Base-by-base conservation (phyloP, 2,797 vertebrate species). In the Alexandromys oeconomus region DNA sequence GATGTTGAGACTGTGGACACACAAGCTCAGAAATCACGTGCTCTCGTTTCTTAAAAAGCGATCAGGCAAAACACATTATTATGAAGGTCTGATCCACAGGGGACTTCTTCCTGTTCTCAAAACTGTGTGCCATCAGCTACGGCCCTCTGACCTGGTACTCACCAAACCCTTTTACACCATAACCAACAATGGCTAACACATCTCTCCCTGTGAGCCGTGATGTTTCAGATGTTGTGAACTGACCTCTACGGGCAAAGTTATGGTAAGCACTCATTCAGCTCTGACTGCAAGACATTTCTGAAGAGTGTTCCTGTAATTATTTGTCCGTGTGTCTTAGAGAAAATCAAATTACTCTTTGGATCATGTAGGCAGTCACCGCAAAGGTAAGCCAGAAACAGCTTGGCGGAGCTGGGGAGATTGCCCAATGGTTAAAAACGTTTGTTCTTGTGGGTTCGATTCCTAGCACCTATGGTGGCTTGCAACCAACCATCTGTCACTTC, bases 31-130 rank as follows among this genome's bases (percentile, higher is more conserved):
- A 93, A 93, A 94, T 79, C 34, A 67, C 31, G 40, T 76, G 82
- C 93, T 93, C 97, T 93, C 3, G 87, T 89, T 93, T 95, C 90
- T 95, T 96, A 96, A 96, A 94, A 90, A 97, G 79, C 51, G 71
- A 92, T 69, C 92, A 51, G 65, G 67, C 92, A 93, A 76, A 94
- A 69, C 23, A 51, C 89, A 57, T 54, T 96, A 91, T 97, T 98
- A 67, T 89, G 23, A 97, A 96, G 95, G 97, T 96, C 77, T 89
- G 97, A 97, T 79, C 93, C 81, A 14, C 67, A 78, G 57, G 40
- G 61, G 91, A 51, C 29, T 80, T 94, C 89, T 63, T 80, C 46
- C 81, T 90, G 61, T 93, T 79, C 86, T 97, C 87, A 57, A 37
- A 63, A 78, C 78, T 23, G 69, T 37, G n/a, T 57, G 93, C 87